Evolutionary conservation across 2,888 invertebrate genomes (phyloP).

Genomic region (Hanleya hanleyi): DNA sequence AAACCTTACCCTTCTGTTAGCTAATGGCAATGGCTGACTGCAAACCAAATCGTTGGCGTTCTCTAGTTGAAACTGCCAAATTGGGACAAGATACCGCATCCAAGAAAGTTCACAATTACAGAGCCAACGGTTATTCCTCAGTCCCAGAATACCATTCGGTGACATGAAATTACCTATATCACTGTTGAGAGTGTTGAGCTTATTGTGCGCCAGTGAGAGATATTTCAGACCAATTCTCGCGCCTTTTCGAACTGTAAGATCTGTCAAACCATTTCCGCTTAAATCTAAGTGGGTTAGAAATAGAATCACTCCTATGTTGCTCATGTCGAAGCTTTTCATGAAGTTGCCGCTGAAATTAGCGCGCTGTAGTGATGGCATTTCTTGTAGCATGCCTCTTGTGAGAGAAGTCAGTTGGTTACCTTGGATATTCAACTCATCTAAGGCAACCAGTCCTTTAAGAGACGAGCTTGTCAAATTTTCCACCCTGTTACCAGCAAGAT

Average conservation of each 20-base stretch:
- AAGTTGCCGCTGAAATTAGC: conserved; percentile 6
- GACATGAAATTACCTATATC: not conserved
- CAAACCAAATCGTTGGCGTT: not conserved
- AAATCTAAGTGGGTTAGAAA: not conserved
- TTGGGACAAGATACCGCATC: not conserved
- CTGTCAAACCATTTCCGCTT: not conserved
- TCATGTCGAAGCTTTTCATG: not conserved
- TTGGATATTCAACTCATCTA: not conserved
- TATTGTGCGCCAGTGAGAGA: not conserved
- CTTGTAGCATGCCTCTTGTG: not conserved
- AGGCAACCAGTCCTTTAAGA: not conserved
- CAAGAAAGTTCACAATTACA: conserved; percentile 1
- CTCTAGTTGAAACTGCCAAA: not conserved
- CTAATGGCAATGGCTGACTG: not conserved
- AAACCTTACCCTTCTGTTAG: too few species aligned
- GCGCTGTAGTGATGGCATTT: not conserved
- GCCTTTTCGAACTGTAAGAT: not conserved
- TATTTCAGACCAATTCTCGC: not conserved
- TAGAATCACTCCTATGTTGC: not conserved
- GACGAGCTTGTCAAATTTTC: not conserved
- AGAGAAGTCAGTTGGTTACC: not conserved
- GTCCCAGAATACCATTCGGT: not conserved
- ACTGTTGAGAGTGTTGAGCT: not conserved
- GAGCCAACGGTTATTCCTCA: not conserved
- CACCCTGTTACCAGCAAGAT: not conserved